Conservation (phyloP, 2,797 vertebrate species). For the Melanotaenia maccullochi region DNA sequence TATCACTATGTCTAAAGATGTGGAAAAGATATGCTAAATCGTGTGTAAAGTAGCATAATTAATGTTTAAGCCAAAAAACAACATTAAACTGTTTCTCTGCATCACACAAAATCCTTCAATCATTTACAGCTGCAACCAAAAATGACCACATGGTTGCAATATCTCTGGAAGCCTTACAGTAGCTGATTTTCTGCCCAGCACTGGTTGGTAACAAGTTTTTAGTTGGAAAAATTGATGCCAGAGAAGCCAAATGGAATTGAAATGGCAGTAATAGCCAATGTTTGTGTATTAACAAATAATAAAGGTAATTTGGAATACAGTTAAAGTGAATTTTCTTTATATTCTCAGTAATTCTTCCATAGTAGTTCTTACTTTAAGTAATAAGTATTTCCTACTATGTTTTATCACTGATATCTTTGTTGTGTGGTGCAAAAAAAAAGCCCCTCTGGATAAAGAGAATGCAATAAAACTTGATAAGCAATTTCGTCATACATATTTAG, state of each 20-base stretch:
- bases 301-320: neutral
- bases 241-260: neutral
- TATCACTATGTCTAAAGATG: neutral
- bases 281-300: neutral
- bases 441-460: conserved; percentile 19
- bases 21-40: neutral
- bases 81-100: neutral
- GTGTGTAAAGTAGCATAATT: neutral
- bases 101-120: neutral
- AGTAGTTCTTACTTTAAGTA: neutral
- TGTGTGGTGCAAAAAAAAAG: conserved; percentile 1
- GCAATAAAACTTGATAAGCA: conserved; percentile 43
- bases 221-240: neutral
- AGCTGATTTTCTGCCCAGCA: conserved; percentile 1
- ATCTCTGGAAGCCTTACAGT: neutral
- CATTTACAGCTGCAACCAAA: neutral
- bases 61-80: neutral
- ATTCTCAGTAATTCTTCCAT: neutral
- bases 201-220: neutral
- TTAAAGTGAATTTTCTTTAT: neutral
- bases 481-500: conserved; percentile 37
- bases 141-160: neutral
- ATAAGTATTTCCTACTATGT: neutral
- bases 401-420: conserved; percentile 14
- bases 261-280: neutral